A percentile compares a stretch with the other conserved stretches of the same genome.
Conservation (phyloP, 2,113 vertebrate species). For the Protobothrops flavoviridis region DNA sequence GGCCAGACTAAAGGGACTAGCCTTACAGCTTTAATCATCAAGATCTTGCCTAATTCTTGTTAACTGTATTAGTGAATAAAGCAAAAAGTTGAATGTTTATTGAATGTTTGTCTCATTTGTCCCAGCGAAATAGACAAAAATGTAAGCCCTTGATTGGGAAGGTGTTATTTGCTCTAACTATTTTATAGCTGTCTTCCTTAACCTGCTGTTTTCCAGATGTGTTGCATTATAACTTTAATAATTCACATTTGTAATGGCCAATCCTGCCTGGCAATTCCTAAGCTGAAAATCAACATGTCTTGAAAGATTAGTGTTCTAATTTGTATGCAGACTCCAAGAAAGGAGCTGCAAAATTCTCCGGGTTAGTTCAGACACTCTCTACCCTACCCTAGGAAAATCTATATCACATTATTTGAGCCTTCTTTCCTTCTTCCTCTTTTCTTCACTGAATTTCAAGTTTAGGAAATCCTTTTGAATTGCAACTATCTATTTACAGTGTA, state of each 20-base stretch:
- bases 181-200: background rate
- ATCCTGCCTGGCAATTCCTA: background rate
- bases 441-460: background rate
- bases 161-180: background rate
- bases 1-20: background rate
- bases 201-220: background rate
- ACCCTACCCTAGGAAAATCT: background rate
- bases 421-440: background rate
- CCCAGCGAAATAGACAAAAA: background rate
- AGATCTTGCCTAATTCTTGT: background rate
- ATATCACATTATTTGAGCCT: background rate
- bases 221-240: background rate
- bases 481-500: background rate
- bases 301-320: background rate
- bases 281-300: background rate
- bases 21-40: background rate
- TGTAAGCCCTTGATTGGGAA: no score
- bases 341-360: background rate
- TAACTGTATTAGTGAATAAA: background rate
- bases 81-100: background rate
- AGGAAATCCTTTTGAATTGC: background rate
- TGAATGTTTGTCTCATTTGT: background rate
- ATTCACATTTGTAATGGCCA: background rate
- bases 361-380: background rate
- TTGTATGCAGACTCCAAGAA: background rate